Conservation (phyloP, 2,888 invertebrate species). For the Hypomecis punctinalis region DNA sequence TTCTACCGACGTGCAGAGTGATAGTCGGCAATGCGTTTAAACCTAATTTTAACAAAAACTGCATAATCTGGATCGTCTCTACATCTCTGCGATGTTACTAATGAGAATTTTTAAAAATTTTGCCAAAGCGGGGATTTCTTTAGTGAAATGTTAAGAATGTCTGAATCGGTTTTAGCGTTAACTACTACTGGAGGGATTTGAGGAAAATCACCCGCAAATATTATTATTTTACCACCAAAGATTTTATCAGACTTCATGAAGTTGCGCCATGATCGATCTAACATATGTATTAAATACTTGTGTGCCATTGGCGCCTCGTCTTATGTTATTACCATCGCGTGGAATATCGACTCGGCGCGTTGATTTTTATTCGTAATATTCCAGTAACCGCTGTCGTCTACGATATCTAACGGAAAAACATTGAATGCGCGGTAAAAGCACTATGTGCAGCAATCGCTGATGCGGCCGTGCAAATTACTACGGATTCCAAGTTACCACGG, state of each 20-base stretch:
- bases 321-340: background rate
- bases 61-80: conserved; percentile 5
- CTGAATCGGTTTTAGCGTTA: conserved; percentile 7
- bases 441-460: background rate
- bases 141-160: conserved; percentile 3
- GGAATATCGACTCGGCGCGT: background rate
- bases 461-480: background rate
- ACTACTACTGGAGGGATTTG: conserved; percentile 18
- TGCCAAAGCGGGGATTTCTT: conserved; percentile 15
- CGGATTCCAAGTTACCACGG: too few relatives aligned
- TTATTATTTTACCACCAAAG: conserved; percentile 23
- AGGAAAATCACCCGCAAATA: conserved; percentile 28
- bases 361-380: background rate
- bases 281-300: background rate
- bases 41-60: conserved; percentile 18
- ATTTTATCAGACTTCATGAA: conserved; percentile 8
- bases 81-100: conserved; percentile 12
- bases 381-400: too few relatives aligned
- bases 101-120: conserved; percentile 7
- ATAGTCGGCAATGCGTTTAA: conserved; percentile 3
- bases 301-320: conserved; percentile 6
- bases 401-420: background rate
- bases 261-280: conserved; percentile 11
- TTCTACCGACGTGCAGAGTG: background rate
- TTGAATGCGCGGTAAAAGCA: background rate